Evolutionary conservation across 1,140 invertebrate species (phyloP).

Genomic region (Caenorhabditis latens): DNA sequence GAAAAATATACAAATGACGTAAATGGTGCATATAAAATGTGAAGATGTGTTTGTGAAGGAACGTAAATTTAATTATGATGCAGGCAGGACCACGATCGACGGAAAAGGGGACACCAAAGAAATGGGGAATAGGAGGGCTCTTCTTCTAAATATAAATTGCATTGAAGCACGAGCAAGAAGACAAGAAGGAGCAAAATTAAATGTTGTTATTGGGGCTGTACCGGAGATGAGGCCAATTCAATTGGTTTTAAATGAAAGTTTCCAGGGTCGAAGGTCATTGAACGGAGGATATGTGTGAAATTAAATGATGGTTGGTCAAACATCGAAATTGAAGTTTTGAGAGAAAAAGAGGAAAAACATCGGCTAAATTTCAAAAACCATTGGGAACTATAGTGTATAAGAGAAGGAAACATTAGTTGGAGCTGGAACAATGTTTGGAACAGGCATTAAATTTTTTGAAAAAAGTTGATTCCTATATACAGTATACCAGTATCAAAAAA

Average conservation of each 20-base stretch:
- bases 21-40: constrained; percentile 32
- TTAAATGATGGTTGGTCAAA: neutral
- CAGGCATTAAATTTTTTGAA: too few relatives aligned
- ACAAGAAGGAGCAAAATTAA: constrained; percentile 25
- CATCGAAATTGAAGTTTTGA: neutral
- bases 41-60: neutral
- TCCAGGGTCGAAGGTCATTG: neutral
- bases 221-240: neutral
- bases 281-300: neutral
- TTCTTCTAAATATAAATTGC: constrained; percentile 30
- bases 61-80: constrained; percentile 36
- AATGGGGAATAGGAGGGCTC: neutral
- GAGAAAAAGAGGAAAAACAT: neutral
- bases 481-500: too few relatives aligned
- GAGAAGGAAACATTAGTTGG: too few relatives aligned
- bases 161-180: neutral
- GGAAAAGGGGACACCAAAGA: neutral
- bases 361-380: too few relatives aligned
- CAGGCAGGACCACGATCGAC: neutral
- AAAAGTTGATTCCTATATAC: too few relatives aligned
- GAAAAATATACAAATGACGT: constrained; percentile 46
- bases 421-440: too few relatives aligned
- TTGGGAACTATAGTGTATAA: too few relatives aligned
- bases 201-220: constrained; percentile 19
- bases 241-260: constrained; percentile 15